Base-by-base conservation (phyloP, 2,888 invertebrate genomes). In the Perizoma affinitatum region DNA sequence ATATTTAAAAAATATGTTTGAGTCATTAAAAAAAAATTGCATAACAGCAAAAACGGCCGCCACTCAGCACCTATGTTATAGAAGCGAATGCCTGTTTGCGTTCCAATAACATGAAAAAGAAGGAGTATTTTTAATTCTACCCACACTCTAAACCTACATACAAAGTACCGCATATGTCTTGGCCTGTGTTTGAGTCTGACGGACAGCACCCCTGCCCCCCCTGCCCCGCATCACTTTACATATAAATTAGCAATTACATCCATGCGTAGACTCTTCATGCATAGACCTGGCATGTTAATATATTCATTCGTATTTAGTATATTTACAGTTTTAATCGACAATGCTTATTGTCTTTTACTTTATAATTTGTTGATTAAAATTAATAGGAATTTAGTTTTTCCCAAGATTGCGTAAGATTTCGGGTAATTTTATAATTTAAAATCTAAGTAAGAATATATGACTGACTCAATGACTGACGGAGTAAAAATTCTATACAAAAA, bases 231-330 rank as follows among this genome's bases (percentile, higher is more conserved):
- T 63, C 79, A 81, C 82, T 90, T 90, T 90, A 90, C 90, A 90
- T 90, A 88, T 88, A 90, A 90, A 90, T 90, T 85, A 89, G 84
- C 84, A 84, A 87, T 87, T 86, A 86, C 71, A 58, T 59, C 61
- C 54, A 58, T 63, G 61, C 68, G 72, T 67, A 78, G 80, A 58
- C 33, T 45, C 6, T 36, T 34, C 34, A 41, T 11, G 40, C 33
- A 36, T 51, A 62, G 62, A 62, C 50, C 33, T 35, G 62, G 43
- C 58, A 41, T 49, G 35, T 5, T 38, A 4, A 36, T 38, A 11
- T 38, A 43, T 40, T 52, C 33, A 56, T 45, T 36, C 35, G 49
- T 48, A 49, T 55, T 34, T 35, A 38, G 34, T 35, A 11, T 44
- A 42, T 51, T 65, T 52, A 53, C 60, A 52, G 58, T 66, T 68